A percentile compares a stretch with the other conserved stretches of the same genome.
phyloP scores from a whole-genome alignment of 2,113 vertebrate genomes.

The Pelmatolapia mariae region DNA sequence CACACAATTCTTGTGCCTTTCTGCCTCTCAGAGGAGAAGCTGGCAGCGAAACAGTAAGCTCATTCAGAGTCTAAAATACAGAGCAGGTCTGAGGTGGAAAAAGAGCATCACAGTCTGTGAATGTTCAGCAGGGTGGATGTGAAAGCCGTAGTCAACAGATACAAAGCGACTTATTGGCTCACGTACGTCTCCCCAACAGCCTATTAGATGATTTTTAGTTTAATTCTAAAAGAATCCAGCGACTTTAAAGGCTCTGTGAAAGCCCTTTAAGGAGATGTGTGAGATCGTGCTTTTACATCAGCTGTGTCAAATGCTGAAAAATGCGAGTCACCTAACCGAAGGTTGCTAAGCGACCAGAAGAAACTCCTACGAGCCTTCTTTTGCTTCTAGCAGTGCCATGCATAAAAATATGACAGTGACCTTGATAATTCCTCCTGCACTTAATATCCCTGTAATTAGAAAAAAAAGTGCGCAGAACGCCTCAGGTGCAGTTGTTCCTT shows the following conservation, averaged over 20 bases:
- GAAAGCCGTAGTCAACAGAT: conserved; percentile 38
- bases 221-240: not conserved
- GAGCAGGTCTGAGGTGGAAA: conserved; percentile 57
- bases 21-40: conserved; percentile 28
- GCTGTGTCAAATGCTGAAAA: conserved; percentile 4
- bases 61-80: conserved; percentile 48
- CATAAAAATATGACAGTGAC: conserved; percentile 10
- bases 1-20: not conserved
- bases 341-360: conserved; percentile 39
- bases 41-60: conserved; percentile 59
- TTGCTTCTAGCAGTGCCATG: not conserved
- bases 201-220: not conserved
- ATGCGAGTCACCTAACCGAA: conserved; percentile 6
- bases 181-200: not conserved
- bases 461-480: not conserved
- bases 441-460: not conserved
- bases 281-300: not conserved
- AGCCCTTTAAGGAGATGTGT: not conserved
- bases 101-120: conserved; percentile 52
- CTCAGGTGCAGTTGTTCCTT: not conserved
- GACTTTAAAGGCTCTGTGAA: not conserved
- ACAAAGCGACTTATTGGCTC: conserved; percentile 22
- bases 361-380: not conserved
- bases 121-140: conserved; percentile 41
- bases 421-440: not conserved